Evolutionary conservation across 2,797 vertebrate genomes (phyloP).

Genomic region (Corythornis leucogaster): DNA sequence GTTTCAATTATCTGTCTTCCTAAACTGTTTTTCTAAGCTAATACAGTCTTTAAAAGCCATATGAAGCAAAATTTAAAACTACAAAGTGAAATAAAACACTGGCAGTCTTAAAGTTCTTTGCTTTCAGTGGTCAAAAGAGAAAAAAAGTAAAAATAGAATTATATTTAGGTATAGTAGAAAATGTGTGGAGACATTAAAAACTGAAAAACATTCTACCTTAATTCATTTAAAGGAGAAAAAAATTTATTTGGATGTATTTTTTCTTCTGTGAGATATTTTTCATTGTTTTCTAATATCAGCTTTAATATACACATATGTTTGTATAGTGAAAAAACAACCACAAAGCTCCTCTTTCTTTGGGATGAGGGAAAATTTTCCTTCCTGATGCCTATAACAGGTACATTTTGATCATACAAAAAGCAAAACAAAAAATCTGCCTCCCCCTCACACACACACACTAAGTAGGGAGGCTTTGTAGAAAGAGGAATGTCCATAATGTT

Average conservation of each 20-base stretch:
- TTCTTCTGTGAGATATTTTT: neutral
- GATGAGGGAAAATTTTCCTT: neutral
- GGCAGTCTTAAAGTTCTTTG: neutral
- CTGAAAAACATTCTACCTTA: neutral
- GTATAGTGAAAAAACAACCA: neutral
- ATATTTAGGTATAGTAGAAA: neutral
- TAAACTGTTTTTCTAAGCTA: neutral
- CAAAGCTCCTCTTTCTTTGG: neutral
- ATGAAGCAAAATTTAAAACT: neutral
- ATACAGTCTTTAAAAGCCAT: neutral
- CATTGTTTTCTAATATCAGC: neutral
- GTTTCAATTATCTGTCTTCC: neutral
- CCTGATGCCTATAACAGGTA: neutral
- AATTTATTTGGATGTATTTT: neutral
- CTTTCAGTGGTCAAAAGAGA: neutral
- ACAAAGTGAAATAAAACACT: neutral
- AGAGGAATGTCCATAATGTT: neutral
- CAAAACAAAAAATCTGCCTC: neutral
- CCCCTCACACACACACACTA: neutral
- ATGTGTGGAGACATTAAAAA: neutral
- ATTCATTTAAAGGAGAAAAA: neutral
- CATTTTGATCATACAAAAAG: neutral
- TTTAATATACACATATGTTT: rapidly evolving
- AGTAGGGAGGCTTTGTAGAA: neutral
- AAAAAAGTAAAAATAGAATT: neutral